A percentile compares a stretch with the other conserved stretches of the same genome.
Conservation (phyloP, 2,888 invertebrate genomes). For the Habroteleia sp. region DNA sequence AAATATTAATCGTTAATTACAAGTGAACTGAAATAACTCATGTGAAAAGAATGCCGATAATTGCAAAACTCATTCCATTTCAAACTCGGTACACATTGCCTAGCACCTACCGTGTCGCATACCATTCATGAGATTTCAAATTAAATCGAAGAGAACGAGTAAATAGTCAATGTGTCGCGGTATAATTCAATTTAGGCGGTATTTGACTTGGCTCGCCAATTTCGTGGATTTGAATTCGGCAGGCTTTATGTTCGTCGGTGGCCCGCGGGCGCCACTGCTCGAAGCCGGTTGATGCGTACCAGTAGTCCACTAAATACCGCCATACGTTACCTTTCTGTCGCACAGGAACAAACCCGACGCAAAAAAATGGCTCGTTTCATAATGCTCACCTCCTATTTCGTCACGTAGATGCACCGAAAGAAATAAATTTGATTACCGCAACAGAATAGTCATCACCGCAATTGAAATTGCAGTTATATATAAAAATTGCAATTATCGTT, state of each 20-base stretch:
- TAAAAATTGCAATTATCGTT: too few species aligned
- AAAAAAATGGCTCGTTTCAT: constrained; percentile 44
- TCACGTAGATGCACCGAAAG: constrained; percentile 20
- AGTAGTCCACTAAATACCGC: constrained; percentile 43
- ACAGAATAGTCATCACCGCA: constrained; percentile 12
- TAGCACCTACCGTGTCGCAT: constrained; percentile 35
- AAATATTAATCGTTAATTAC: constrained; percentile 34
- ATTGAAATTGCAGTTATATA: neutral
- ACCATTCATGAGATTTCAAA: constrained; percentile 50
- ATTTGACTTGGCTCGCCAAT: constrained; percentile 62
- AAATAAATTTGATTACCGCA: constrained; percentile 9
- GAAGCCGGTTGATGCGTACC: constrained; percentile 34
- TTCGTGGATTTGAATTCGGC: constrained; percentile 52
- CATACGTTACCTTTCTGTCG: constrained; percentile 28
- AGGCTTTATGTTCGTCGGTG: constrained; percentile 59
- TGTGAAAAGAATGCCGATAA: constrained; percentile 38
- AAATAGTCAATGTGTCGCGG: constrained; percentile 57
- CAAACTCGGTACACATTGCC: constrained; percentile 27
- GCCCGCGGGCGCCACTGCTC: constrained; percentile 44
- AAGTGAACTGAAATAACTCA: constrained; percentile 21
- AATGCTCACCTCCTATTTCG: constrained; percentile 34
- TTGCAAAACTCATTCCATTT: constrained; percentile 26
- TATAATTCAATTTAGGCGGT: constrained; percentile 62
- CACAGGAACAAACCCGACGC: constrained; percentile 19
- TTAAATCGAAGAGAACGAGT: constrained; percentile 56